phyloP scores from a whole-genome alignment of 1,140 invertebrate species.

The Zophobas morio region DNA sequence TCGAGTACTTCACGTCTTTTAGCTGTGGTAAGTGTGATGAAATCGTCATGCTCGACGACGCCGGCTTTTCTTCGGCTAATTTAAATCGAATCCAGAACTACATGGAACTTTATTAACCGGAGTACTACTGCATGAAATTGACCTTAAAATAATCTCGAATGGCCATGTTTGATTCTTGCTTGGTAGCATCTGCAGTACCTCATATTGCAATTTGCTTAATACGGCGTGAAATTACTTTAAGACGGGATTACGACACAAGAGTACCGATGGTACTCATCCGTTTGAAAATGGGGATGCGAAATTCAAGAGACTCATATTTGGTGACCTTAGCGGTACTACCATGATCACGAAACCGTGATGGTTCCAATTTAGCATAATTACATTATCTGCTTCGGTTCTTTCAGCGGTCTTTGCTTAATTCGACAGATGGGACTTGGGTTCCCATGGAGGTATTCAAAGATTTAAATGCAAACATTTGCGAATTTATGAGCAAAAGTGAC shows the following conservation, averaged over 20 bases:
- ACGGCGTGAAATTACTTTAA: not conserved
- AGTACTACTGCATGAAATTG: constrained; percentile 1
- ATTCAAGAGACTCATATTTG: too few relatives aligned
- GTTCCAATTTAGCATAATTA: too few relatives aligned
- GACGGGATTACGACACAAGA: not conserved
- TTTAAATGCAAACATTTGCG: too few relatives aligned
- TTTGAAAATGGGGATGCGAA: too few relatives aligned
- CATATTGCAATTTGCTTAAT: constrained; percentile 3
- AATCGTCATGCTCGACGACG: not conserved
- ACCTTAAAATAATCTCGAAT: not conserved
- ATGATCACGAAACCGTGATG: too few relatives aligned
- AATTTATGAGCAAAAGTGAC: too few relatives aligned
- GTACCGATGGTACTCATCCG: too few relatives aligned
- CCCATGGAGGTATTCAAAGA: too few relatives aligned
- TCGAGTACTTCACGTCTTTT: not conserved
- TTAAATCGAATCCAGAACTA: not conserved
- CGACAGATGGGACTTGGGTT: too few relatives aligned
- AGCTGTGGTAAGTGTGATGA: not conserved
- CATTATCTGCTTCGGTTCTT: too few relatives aligned
- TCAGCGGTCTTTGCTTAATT: too few relatives aligned
- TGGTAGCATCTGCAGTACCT: not conserved
- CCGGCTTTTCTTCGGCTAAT: not conserved
- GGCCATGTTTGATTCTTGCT: not conserved
- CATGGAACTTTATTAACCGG: not conserved
- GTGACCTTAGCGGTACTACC: too few relatives aligned